These are phyloP conservation scores for Silvanus unidentatus DNA, from an alignment of 2,888 invertebrate species.

Conservation along the genomic window DNA sequence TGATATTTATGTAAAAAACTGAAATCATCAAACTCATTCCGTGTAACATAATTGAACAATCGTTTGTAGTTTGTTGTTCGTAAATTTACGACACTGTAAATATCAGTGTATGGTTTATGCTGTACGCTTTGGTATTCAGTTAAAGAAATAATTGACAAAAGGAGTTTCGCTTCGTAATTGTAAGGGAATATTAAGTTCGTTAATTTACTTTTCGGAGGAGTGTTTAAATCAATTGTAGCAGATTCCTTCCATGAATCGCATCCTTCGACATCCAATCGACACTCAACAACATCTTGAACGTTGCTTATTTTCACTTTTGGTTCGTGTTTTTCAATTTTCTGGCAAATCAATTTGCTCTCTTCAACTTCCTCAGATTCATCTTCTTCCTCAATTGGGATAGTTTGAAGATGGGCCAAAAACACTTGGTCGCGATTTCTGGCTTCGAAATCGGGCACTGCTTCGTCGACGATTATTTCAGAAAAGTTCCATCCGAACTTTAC, in stretches of 20 bases:
- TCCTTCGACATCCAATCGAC: conserved; percentile 14
- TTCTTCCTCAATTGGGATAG: background rate
- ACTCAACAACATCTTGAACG: conserved; percentile 11
- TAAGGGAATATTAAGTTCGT: conserved; percentile 29
- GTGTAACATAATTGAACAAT: conserved; percentile 16
- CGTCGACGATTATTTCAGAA: conserved; percentile 26
- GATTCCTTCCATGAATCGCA: background rate
- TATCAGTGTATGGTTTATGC: background rate
- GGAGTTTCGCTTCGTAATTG: conserved; percentile 27
- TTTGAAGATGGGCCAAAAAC: background rate
- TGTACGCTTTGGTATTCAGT: conserved; percentile 23
- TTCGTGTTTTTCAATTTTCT: conserved; percentile 9
- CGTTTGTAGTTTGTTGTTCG: conserved; percentile 23
- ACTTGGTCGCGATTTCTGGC: conserved; percentile 11
- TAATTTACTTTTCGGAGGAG: conserved; percentile 27
- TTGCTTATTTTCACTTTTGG: conserved; percentile 15
- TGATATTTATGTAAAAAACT: conserved; percentile 9
- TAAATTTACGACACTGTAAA: conserved; percentile 20
- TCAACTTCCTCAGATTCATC: conserved; percentile 5
- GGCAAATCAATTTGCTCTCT: background rate
- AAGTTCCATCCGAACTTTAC: conserved; percentile 35
- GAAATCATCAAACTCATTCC: conserved; percentile 7
- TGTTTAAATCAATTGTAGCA: conserved; percentile 14
- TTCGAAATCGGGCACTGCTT: conserved; percentile 14
- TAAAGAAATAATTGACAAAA: conserved; percentile 28